phyloP scores from a whole-genome alignment of 2,113 vertebrate genomes.

The Psittacara wagleri region DNA sequence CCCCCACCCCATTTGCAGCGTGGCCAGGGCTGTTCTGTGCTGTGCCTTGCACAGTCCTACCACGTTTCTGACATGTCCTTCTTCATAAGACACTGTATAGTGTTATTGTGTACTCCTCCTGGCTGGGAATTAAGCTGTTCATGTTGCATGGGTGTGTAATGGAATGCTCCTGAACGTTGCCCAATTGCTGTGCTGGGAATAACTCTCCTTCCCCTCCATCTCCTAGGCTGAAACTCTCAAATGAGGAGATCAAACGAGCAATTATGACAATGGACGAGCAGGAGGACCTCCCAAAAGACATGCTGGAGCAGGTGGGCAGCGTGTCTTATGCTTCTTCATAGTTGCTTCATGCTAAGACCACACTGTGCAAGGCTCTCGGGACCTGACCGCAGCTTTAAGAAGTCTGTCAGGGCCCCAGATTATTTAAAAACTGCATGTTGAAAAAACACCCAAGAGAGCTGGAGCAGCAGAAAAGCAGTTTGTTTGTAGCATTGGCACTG shows the following conservation, averaged over 20 bases:
- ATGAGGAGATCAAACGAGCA: constrained; percentile 96
- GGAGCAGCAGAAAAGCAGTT: not conserved
- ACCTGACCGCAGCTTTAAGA: accelerated
- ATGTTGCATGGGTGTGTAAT: not conserved
- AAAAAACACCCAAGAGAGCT: not conserved
- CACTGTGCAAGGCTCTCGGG: accelerated
- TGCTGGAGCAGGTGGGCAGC: constrained; percentile 92
- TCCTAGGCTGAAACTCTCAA: constrained; percentile 92
- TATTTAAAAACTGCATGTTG: not conserved
- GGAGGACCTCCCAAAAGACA: constrained; percentile 97
- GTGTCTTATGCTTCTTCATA: accelerated
- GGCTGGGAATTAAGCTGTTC: not conserved
- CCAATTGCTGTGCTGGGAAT: not conserved
- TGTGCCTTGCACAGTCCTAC: not conserved
- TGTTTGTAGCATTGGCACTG: accelerated
- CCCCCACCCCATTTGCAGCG: accelerated
- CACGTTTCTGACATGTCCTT: not conserved
- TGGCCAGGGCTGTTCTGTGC: not conserved
- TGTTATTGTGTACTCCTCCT: not conserved
- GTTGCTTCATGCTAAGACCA: not conserved
- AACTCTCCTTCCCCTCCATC: not conserved
- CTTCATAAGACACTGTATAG: accelerated
- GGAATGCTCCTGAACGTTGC: not conserved
- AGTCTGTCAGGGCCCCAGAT: not conserved
- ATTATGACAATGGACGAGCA: constrained; percentile 98